These are phyloP conservation scores for Podiceps cristatus DNA, from an alignment of 2,113 vertebrate species.

Conservation along the genomic window DNA sequence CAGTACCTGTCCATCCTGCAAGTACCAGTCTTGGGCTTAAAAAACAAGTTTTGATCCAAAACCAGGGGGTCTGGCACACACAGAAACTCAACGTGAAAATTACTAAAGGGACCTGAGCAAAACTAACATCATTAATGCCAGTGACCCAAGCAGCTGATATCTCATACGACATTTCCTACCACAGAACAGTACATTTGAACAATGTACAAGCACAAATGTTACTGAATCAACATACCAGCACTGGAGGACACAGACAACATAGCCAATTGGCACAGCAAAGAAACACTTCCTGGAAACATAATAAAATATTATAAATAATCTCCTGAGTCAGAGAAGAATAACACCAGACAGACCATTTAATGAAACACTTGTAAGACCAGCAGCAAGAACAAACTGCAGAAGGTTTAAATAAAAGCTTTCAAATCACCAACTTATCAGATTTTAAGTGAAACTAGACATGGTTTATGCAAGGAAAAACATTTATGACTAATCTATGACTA, in stretches of 20 bases:
- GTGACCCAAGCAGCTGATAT: background rate
- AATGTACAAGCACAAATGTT: background rate
- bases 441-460: background rate
- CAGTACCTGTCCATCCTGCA: background rate
- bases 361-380: background rate
- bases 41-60: background rate
- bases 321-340: background rate
- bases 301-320: background rate
- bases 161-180: background rate
- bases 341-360: background rate
- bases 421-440: background rate
- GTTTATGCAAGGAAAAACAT: conserved; percentile 3
- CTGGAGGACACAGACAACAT: background rate
- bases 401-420: background rate
- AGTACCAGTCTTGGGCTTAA: background rate
- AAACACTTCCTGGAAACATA: background rate
- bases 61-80: background rate
- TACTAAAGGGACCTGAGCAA: background rate
- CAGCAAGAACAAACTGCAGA: background rate
- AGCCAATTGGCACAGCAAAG: background rate
- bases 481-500: background rate
- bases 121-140: background rate
- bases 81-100: background rate
- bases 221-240: background rate
- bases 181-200: background rate